A percentile compares a stretch with the other conserved stretches of the same genome.
phyloP scores from a whole-genome alignment of 2,113 vertebrate species.

The Ibidorhyncha struthersii region DNA sequence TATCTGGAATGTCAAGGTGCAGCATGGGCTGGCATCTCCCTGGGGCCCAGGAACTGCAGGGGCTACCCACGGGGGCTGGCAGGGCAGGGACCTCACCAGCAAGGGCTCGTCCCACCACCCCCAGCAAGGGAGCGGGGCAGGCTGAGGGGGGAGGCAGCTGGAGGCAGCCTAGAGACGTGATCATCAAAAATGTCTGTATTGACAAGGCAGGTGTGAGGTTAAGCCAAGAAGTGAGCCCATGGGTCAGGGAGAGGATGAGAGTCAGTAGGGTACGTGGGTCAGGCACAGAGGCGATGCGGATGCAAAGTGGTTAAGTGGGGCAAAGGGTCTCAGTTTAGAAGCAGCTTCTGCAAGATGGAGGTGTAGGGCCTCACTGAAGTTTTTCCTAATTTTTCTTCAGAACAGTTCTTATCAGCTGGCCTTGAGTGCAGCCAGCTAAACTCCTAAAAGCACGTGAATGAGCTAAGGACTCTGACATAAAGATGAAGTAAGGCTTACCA shows the following conservation, averaged over 20 bases:
- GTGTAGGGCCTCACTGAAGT: neutral
- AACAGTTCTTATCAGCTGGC: neutral
- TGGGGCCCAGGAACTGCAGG: too few species aligned
- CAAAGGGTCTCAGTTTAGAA: neutral
- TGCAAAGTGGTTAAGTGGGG: neutral
- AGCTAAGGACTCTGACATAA: neutral
- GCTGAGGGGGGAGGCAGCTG: neutral
- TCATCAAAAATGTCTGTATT: neutral
- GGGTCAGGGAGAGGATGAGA: neutral
- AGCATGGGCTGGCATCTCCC: neutral
- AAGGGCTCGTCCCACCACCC: neutral
- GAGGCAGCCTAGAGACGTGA: neutral
- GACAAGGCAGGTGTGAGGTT: neutral
- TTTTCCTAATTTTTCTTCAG: neutral
- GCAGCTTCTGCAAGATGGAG: neutral
- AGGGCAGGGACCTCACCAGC: neutral
- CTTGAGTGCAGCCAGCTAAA: neutral
- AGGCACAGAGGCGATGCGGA: neutral
- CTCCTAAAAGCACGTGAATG: neutral
- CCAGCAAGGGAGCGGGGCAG: neutral
- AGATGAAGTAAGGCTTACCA: neutral
- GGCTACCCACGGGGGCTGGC: accelerated
- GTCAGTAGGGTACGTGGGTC: neutral
- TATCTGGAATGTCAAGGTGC: neutral
- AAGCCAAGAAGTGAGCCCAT: neutral